phyloP scores from a whole-genome alignment of 2,113 vertebrate genomes.

The Herpailurus yagouaroundi region DNA sequence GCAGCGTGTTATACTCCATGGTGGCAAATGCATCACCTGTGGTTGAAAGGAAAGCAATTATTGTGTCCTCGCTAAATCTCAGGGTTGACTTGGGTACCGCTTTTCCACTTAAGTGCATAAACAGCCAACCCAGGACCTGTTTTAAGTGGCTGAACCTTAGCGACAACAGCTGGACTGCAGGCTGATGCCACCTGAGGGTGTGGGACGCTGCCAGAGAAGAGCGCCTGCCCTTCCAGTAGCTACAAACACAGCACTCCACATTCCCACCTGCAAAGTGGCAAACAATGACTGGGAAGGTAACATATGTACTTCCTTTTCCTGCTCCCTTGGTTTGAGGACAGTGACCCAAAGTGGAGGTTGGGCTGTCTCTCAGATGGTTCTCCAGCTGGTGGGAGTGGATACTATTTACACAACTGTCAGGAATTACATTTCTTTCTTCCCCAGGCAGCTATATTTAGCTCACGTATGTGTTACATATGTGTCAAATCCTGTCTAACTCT shows the following conservation, averaged over 20 bases:
- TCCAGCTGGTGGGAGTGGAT: background rate
- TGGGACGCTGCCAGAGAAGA: constrained; percentile 75
- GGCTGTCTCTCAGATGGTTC: background rate
- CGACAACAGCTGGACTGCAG: constrained; percentile 76
- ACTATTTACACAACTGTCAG: background rate
- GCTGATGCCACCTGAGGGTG: constrained; percentile 80
- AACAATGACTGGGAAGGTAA: background rate
- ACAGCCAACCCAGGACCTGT: constrained; percentile 68
- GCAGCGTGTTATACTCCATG: constrained; percentile 71
- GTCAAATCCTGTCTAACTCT: background rate
- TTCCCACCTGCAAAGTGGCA: background rate
- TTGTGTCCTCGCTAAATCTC: constrained; percentile 79
- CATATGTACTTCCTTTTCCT: background rate
- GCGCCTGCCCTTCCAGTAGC: constrained; percentile 63
- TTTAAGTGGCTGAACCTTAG: constrained; percentile 74
- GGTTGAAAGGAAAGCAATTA: constrained; percentile 85
- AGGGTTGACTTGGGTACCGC: constrained; percentile 63
- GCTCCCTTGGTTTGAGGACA: background rate
- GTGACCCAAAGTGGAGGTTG: background rate
- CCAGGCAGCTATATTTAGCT: background rate
- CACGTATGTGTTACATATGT: background rate
- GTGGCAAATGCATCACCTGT: constrained; percentile 82
- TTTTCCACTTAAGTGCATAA: constrained; percentile 76
- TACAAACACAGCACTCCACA: background rate
- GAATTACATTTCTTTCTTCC: background rate